A percentile compares a stretch with the other conserved stretches of the same genome.
phyloP scores from a whole-genome alignment of 2,888 invertebrate species.

The Artemia sinica region DNA sequence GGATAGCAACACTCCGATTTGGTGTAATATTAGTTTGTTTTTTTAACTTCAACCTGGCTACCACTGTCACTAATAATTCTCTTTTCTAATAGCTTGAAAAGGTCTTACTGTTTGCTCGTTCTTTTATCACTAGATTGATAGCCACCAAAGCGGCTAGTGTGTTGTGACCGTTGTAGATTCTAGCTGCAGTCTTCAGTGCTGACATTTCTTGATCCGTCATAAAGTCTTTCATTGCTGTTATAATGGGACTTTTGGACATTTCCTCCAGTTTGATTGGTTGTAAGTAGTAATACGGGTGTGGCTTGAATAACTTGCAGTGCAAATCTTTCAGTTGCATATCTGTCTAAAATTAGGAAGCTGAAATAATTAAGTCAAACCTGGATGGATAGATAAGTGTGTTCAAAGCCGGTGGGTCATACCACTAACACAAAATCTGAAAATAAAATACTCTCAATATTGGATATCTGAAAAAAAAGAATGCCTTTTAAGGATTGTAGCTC shows the following conservation, averaged over 20 bases:
- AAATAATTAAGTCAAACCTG: background rate
- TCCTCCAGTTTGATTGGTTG: constrained; percentile 28
- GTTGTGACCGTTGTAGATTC: constrained; percentile 26
- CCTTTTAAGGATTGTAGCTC: no score
- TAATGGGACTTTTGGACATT: constrained; percentile 27
- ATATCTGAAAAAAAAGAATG: no score
- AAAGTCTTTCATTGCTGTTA: constrained; percentile 27
- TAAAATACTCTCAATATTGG: no score
- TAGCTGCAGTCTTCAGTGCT: constrained; percentile 26
- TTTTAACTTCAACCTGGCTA: no score
- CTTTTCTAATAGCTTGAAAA: no score
- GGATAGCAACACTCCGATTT: no score
- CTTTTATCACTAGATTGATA: constrained; percentile 28
- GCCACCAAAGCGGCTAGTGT: constrained; percentile 27
- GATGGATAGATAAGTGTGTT: background rate
- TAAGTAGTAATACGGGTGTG: constrained; percentile 26
- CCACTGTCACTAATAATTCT: no score
- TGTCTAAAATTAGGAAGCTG: constrained; percentile 23
- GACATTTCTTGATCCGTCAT: constrained; percentile 27
- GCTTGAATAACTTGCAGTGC: constrained; percentile 25
- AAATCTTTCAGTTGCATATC: constrained; percentile 26
- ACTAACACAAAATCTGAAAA: no score
- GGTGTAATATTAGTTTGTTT: no score
- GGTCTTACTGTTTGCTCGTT: constrained; percentile 28
- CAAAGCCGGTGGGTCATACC: no score